phyloP scores from a whole-genome alignment of 1,140 invertebrate genomes.

The Gryon sp. region DNA sequence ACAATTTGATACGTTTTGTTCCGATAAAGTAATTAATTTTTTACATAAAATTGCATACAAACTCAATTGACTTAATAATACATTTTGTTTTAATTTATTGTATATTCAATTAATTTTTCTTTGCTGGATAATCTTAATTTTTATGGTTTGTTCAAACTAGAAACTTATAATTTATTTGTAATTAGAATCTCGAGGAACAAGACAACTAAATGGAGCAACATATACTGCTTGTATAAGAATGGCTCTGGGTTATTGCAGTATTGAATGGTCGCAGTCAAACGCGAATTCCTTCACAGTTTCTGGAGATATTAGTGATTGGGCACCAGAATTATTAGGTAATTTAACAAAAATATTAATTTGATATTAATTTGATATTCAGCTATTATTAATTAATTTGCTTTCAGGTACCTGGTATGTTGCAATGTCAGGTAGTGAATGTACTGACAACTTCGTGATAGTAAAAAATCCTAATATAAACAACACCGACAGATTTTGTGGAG shows the following conservation, averaged over 20 bases:
- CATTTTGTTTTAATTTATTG: too few relatives aligned
- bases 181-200: slow-evolving; percentile 80
- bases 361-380: not conserved
- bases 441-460: slow-evolving; percentile 87
- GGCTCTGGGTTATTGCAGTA: slow-evolving; percentile 84
- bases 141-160: slow-evolving; percentile 1
- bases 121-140: not conserved
- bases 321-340: slow-evolving; percentile 63
- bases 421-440: slow-evolving; percentile 81
- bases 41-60: too few relatives aligned
- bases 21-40: too few relatives aligned
- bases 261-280: slow-evolving; percentile 83
- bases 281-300: slow-evolving; percentile 85
- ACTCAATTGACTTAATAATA: too few relatives aligned
- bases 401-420: slow-evolving; percentile 65
- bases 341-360: not conserved
- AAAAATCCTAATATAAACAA: slow-evolving; percentile 82
- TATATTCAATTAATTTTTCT: too few relatives aligned
- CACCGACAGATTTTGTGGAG: slow-evolving; percentile 86
- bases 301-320: slow-evolving; percentile 81
- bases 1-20: too few relatives aligned
- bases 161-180: not conserved
- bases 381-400: slow-evolving; percentile 15
- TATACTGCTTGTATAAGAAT: slow-evolving; percentile 88
- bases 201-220: slow-evolving; percentile 86